Evolutionary conservation across 2,797 vertebrate species (phyloP).

Genomic region (Chrosomus eos): DNA sequence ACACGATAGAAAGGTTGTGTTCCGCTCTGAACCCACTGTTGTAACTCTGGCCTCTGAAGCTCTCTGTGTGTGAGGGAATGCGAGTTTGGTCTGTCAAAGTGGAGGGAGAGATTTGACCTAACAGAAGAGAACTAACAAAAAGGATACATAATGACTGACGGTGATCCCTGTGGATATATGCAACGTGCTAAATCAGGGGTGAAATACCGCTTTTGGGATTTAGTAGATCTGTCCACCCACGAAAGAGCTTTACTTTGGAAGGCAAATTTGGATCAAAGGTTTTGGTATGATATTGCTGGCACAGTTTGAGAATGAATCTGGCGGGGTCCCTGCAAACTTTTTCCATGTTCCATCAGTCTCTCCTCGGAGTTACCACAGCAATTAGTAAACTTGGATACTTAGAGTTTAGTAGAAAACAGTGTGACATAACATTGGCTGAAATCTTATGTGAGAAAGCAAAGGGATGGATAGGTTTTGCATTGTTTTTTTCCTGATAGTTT

Average conservation of each 20-base stretch:
- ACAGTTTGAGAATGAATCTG: conserved; percentile 9
- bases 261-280: conserved; percentile 40
- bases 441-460: conserved; percentile 6
- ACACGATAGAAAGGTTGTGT: conserved; percentile 15
- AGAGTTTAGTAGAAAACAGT: background rate
- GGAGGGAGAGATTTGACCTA: conserved; percentile 15
- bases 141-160: conserved; percentile 14
- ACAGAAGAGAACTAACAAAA: conserved; percentile 1
- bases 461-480: background rate
- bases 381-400: background rate
- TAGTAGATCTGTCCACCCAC: conserved; percentile 11
- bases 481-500: background rate
- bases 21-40: conserved; percentile 14
- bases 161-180: conserved; percentile 26
- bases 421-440: background rate
- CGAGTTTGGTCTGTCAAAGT: conserved; percentile 9
- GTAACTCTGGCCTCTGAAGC: conserved; percentile 14
- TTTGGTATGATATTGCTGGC: conserved; percentile 30
- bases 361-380: background rate
- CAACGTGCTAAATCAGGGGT: background rate
- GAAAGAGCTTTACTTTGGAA: conserved; percentile 33
- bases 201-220: conserved; percentile 34
- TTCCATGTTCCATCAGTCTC: conserved; percentile 30
- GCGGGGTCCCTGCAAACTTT: conserved; percentile 18
- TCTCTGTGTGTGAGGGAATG: conserved; percentile 11